Evolutionary conservation across 2,888 invertebrate genomes (phyloP).

Genomic region (Tanytarsus gracilentus): DNA sequence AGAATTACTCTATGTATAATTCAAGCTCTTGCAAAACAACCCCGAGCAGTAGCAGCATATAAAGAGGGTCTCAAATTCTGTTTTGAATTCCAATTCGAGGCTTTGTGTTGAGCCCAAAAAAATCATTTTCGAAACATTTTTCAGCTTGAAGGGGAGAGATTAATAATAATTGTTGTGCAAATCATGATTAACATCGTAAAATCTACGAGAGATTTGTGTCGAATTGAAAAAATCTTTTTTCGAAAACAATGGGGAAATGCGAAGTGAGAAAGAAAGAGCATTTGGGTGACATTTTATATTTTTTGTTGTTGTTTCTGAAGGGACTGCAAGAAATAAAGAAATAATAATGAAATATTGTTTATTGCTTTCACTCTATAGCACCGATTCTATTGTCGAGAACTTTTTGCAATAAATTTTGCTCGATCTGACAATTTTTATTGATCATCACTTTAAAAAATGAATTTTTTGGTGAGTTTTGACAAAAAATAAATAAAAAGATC

Average conservation of each 20-base stretch:
- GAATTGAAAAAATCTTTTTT: background rate
- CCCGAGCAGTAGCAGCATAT: background rate
- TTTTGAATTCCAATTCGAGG: background rate
- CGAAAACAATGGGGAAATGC: background rate
- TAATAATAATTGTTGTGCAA: slow-evolving; percentile 27
- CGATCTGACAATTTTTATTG: no score
- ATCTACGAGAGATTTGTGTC: background rate
- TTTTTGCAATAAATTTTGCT: background rate
- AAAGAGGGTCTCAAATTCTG: background rate
- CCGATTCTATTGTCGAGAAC: background rate
- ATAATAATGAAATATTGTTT: slow-evolving; percentile 19
- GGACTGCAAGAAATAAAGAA: background rate
- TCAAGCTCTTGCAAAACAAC: slow-evolving; percentile 6
- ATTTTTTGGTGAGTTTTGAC: no score
- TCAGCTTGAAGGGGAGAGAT: background rate
- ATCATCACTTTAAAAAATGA: no score
- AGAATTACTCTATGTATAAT: background rate
- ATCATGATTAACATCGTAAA: slow-evolving; percentile 27
- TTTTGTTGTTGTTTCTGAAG: background rate
- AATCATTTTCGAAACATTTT: background rate
- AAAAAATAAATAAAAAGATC: no score
- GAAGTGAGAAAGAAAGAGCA: background rate
- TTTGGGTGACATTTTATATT: background rate
- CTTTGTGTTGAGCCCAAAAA: background rate
- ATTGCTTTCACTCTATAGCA: slow-evolving; percentile 4